Conservation (phyloP, 2,113 vertebrate species). For the Elephas maximus region DNA sequence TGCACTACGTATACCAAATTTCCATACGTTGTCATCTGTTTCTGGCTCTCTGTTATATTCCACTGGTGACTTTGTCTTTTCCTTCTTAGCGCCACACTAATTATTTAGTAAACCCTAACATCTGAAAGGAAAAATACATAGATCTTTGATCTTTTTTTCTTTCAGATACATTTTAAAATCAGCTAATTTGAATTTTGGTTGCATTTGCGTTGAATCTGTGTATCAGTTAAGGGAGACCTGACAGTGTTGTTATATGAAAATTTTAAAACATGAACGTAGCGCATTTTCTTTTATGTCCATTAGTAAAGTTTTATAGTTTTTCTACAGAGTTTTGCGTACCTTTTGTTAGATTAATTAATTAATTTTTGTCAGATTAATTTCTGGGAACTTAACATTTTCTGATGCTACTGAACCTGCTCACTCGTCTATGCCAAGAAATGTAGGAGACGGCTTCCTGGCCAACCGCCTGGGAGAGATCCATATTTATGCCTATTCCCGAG, state of each 20-base stretch:
- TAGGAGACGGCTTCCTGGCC: too few relatives aligned
- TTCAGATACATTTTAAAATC: neutral
- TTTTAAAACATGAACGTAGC: neutral
- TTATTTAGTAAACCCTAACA: slow-evolving; percentile 5
- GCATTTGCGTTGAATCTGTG: neutral
- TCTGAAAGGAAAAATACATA: neutral
- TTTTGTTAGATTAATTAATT: neutral
- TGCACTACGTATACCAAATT: neutral
- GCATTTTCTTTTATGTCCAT: neutral
- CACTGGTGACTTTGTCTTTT: neutral
- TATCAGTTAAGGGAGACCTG: neutral
- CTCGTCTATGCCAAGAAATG: too few relatives aligned
- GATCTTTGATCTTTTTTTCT: slow-evolving; percentile 24
- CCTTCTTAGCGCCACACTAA: neutral
- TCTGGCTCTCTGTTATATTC: neutral
- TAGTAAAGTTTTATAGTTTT: neutral
- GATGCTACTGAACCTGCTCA: neutral
- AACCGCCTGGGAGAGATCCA: too few relatives aligned
- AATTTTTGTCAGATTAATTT: neutral
- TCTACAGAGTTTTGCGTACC: neutral
- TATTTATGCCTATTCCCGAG: too few relatives aligned
- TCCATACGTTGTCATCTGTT: neutral
- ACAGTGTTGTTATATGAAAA: neutral
- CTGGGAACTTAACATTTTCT: slow-evolving; percentile 7
- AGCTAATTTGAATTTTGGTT: slow-evolving; percentile 44